Evolutionary conservation across 2,113 vertebrate genomes (phyloP).

Genomic region (Ailuropoda melanoleuca): DNA sequence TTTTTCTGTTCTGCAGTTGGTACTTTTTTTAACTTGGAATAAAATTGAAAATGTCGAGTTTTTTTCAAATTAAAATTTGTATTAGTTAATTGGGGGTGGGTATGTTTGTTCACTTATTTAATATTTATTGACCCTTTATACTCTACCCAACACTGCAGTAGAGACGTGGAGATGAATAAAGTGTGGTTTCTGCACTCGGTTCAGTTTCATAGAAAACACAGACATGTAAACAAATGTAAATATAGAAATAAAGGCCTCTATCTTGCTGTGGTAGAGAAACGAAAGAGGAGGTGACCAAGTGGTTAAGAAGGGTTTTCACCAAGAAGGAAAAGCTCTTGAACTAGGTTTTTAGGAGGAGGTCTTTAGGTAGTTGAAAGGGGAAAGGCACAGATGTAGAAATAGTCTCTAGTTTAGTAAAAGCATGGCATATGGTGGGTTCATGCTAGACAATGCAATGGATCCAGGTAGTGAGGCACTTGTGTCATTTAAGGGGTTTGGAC

Average conservation of each 20-base stretch:
- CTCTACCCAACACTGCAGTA: not conserved
- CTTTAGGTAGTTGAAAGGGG: not conserved
- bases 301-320: not conserved
- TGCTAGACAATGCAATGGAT: not conserved
- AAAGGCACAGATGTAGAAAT: not conserved
- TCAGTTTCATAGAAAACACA: conserved; percentile 27
- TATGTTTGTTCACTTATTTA: not conserved
- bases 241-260: not conserved
- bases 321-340: not conserved
- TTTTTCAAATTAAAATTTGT: conserved; percentile 10
- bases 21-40: conserved; percentile 14
- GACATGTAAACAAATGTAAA: not conserved
- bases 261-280: not conserved
- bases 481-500: not conserved
- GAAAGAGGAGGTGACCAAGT: not conserved
- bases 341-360: not conserved
- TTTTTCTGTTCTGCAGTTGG: not conserved
- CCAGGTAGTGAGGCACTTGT: not conserved
- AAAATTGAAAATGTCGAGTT: not conserved
- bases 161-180: not conserved
- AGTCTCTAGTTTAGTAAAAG: not conserved
- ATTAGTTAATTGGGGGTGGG: not conserved
- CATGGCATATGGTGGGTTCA: not conserved
- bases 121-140: not conserved
- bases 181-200: not conserved